Conservation (phyloP, 1,140 invertebrate genomes). For the Tetramorium alpestre region DNA sequence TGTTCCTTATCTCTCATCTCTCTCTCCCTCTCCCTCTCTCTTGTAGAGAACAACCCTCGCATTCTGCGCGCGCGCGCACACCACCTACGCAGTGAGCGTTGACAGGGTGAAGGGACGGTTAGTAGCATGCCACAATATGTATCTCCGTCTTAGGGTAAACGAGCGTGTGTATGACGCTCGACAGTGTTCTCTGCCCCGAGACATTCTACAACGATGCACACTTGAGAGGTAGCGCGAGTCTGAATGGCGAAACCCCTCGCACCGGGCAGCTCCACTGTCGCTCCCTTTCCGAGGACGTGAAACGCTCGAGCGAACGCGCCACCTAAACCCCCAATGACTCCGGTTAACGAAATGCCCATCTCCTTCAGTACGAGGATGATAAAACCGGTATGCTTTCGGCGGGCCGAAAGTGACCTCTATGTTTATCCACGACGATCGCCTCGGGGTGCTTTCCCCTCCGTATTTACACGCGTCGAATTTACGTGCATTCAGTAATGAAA, state of each 20-base stretch:
- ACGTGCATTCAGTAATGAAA: neutral
- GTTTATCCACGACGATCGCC: neutral
- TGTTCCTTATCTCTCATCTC: constrained; percentile 28
- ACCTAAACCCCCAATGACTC: neutral
- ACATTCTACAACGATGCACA: neutral
- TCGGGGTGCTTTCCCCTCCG: neutral
- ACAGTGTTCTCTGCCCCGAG: neutral
- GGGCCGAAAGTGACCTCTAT: constrained; percentile 15
- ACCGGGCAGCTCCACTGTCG: neutral
- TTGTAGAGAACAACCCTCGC: neutral
- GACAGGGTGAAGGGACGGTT: constrained; percentile 6
- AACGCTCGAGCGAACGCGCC: neutral
- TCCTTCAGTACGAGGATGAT: neutral
- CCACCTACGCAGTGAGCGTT: constrained; percentile 25
- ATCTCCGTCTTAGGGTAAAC: neutral
- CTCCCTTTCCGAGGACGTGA: neutral
- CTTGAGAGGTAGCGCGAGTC: neutral
- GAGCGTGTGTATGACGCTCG: neutral
- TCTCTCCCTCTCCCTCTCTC: neutral
- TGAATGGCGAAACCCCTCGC: neutral
- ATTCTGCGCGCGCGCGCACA: neutral
- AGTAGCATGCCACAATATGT: neutral
- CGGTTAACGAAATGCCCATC: neutral
- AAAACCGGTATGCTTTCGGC: constrained; percentile 20
- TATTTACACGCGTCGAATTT: neutral